A percentile compares a stretch with the other conserved stretches of the same genome.
Evolutionary conservation across 2,113 vertebrate species (phyloP).

Genomic region (Agapornis roseicollis): DNA sequence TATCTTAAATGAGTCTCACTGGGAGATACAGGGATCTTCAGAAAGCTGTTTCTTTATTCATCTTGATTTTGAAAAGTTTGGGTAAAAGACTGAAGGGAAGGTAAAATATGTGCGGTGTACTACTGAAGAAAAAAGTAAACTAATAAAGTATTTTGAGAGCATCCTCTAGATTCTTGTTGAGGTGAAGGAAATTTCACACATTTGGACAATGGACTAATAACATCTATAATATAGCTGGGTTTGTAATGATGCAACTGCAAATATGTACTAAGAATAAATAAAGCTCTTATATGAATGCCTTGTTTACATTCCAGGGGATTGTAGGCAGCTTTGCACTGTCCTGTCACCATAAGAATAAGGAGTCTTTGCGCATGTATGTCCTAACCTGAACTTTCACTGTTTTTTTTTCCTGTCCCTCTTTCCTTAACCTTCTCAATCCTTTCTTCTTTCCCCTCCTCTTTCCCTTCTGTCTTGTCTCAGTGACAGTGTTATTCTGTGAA

Average conservation of each 20-base stretch:
- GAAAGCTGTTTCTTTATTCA: neutral
- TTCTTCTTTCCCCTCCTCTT: neutral
- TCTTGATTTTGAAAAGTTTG: neutral
- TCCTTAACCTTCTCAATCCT: neutral
- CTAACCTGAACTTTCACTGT: neutral
- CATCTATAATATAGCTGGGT: neutral
- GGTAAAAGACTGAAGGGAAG: neutral
- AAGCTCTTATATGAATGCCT: neutral
- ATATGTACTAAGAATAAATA: neutral
- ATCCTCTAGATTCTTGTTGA: neutral
- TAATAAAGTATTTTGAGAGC: neutral
- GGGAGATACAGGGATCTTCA: neutral
- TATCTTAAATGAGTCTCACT: neutral
- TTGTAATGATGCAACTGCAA: neutral
- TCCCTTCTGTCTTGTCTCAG: neutral
- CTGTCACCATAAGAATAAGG: neutral
- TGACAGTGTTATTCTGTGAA: neutral
- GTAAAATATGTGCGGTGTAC: neutral
- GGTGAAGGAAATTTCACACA: neutral
- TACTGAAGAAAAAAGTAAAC: neutral
- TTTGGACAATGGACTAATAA: neutral
- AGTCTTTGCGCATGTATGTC: neutral
- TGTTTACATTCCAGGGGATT: neutral
- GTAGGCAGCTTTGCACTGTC: neutral
- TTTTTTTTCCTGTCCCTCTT: neutral